Base-by-base conservation (phyloP, 2,797 vertebrate genomes). In the Epinephelus malabaricus region DNA sequence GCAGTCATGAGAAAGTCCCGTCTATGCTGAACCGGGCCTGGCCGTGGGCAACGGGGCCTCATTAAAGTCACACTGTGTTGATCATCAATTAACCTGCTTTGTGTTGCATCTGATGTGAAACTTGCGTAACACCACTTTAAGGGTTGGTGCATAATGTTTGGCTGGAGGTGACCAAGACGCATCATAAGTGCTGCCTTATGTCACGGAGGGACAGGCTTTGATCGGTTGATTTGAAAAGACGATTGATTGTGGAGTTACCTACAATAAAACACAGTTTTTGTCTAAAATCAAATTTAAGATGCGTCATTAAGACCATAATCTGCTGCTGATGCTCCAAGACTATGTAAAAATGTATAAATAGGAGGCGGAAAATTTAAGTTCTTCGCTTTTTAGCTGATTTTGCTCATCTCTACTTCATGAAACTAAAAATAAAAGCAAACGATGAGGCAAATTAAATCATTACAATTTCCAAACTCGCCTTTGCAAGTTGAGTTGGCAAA, bases 61-160 rank as follows among this genome's bases (percentile, higher is more conserved):
- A 98, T 99, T 98, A 98, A 95, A 97, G 95, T 94, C 96, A 95
- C 92, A 95, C 96, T 95, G 91, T 92, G 97, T 96, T 98, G 98
- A 99, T 99, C 97, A 97, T 95, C 97, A 98, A 98, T 99, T 99
- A 99, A 98, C 97, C 97, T 97, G 97, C 97, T 98, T 98, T 99
- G 97, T 97, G 95, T 94, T 89, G 95, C 95, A 95, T 96, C 96
- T 97, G 96, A 97, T 97, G 96, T 96, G n/a, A 96, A 95, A 96
- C 95, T 96, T 84, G 92, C 94, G 90, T 92, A 93, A 96, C 94
- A 95, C 89, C 93, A 94, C 90, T 95, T 97, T 94, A 58, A 90
- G 95, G 95, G 95, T 6, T 96, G 95, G 94, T 94, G 95, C 93
- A 94, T 94, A 90, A 95, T 96, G 95, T 95, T 93, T 94, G 94